A percentile compares a stretch with the other conserved stretches of the same genome.
These are phyloP conservation scores for Microchirus variegatus DNA, from an alignment of 2,797 vertebrate genomes.

Conservation along the genomic window DNA sequence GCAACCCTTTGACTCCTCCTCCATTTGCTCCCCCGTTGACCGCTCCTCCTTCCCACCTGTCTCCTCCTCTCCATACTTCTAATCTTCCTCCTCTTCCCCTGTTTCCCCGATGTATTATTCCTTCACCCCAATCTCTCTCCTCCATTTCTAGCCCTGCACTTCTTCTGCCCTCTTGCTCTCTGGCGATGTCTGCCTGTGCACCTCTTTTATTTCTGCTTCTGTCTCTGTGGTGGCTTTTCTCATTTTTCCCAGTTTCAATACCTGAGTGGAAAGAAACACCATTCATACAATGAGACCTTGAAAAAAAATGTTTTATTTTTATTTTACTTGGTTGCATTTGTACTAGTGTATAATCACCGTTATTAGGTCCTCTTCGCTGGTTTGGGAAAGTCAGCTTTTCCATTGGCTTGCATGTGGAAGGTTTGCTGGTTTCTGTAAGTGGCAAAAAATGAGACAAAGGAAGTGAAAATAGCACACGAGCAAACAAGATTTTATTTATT, in stretches of 20 bases:
- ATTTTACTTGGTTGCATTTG: not conserved
- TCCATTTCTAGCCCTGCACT: constrained; percentile 1
- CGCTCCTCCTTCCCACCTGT: not conserved
- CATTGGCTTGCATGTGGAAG: constrained; percentile 35
- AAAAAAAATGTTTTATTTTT: not conserved
- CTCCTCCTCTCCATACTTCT: not conserved
- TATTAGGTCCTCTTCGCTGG: not conserved
- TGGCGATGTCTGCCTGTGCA: not conserved
- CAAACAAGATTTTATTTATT: too few species aligned
- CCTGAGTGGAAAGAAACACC: constrained; percentile 19
- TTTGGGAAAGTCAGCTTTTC: constrained; percentile 8
- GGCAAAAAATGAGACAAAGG: not conserved
- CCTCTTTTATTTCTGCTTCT: not conserved
- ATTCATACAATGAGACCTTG: not conserved
- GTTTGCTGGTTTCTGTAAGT: not conserved
- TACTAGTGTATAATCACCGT: constrained; percentile 37
- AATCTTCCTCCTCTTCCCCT: not conserved
- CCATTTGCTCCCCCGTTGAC: not conserved
- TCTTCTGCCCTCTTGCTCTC: not conserved
- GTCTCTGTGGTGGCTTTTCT: not conserved
- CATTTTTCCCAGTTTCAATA: constrained; percentile 27
- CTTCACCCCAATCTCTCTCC: not conserved
- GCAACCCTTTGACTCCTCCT: not conserved
- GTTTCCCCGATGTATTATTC: constrained; percentile 12
- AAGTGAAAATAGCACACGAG: not conserved